phyloP scores from a whole-genome alignment of 2,888 invertebrate species.

The Clepsis dumicolana region DNA sequence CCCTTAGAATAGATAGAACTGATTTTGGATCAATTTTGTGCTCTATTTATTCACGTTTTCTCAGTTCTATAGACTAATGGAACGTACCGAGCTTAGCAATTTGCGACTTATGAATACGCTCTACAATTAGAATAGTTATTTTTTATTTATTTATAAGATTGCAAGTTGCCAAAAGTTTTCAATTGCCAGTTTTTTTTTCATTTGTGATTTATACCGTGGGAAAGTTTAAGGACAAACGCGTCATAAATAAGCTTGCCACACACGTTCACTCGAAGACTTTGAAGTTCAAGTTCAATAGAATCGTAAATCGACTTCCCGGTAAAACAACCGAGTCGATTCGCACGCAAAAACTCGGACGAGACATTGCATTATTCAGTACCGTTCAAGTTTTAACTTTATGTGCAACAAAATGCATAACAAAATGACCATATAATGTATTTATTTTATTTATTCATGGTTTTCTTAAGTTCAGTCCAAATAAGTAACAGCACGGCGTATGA shows the following conservation, averaged over 20 bases:
- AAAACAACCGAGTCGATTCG: slow-evolving; percentile 20
- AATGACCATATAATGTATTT: not conserved
- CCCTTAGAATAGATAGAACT: no score
- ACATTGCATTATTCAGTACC: slow-evolving; percentile 31
- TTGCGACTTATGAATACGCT: no score
- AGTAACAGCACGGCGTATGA: no score
- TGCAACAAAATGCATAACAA: not conserved
- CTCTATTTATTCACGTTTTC: no score
- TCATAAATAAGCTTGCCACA: slow-evolving; percentile 24
- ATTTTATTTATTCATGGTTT: no score
- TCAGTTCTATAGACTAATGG: no score
- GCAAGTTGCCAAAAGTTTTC: no score
- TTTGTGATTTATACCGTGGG: not conserved
- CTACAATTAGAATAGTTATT: no score
- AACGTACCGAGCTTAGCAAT: no score
- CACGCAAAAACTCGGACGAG: slow-evolving; percentile 9
- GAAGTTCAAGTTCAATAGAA: slow-evolving; percentile 39
- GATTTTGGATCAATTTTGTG: no score
- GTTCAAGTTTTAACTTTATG: not conserved
- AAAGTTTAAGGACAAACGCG: not conserved
- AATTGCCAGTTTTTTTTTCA: not conserved
- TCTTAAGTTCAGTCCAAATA: no score
- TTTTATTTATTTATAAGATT: no score
- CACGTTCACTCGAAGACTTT: slow-evolving; percentile 26
- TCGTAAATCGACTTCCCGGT: slow-evolving; percentile 32